A percentile compares a stretch with the other conserved stretches of the same genome.
Conservation (phyloP, 2,888 invertebrate genomes). For the Bombyx huttoni region DNA sequence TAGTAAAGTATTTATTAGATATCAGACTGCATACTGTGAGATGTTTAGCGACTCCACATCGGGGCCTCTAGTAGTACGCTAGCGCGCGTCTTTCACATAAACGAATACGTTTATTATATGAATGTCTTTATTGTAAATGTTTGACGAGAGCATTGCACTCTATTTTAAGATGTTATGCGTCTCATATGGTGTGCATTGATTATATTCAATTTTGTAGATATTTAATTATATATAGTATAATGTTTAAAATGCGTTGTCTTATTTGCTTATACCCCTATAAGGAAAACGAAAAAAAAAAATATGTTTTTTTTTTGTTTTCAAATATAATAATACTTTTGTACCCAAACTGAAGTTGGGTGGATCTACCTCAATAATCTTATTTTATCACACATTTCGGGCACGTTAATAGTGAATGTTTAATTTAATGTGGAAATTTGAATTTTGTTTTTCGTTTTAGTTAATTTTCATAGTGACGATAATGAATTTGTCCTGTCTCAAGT, state of each 20-base stretch:
- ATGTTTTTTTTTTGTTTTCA: neutral
- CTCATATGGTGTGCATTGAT: slow-evolving; percentile 61
- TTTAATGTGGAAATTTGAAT: slow-evolving; percentile 48
- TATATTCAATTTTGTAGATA: slow-evolving; percentile 69
- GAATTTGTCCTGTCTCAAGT: slow-evolving; percentile 67
- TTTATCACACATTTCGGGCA: slow-evolving; percentile 70
- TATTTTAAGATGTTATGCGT: slow-evolving; percentile 42
- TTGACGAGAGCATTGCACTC: slow-evolving; percentile 43
- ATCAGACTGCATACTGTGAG: slow-evolving; percentile 57
- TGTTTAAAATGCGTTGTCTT: slow-evolving; percentile 64
- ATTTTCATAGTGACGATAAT: slow-evolving; percentile 39
- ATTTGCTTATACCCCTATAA: slow-evolving; percentile 50
- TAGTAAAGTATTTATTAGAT: slow-evolving; percentile 62
- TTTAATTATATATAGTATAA: slow-evolving; percentile 72
- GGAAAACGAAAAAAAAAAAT: neutral
- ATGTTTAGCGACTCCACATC: slow-evolving; percentile 48
- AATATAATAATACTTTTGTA: slow-evolving; percentile 44
- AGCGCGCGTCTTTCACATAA: slow-evolving; percentile 40
- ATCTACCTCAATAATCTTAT: slow-evolving; percentile 74
- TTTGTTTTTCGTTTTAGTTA: slow-evolving; percentile 56
- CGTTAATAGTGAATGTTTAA: slow-evolving; percentile 60
- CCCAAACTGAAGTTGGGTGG: slow-evolving; percentile 46
- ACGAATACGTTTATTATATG: slow-evolving; percentile 62
- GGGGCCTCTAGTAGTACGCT: slow-evolving; percentile 10
- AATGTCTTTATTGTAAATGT: slow-evolving; percentile 71